These are phyloP conservation scores for Macrosteles quadrilineatus DNA, from an alignment of 1,140 invertebrate species.

Conservation along the genomic window DNA sequence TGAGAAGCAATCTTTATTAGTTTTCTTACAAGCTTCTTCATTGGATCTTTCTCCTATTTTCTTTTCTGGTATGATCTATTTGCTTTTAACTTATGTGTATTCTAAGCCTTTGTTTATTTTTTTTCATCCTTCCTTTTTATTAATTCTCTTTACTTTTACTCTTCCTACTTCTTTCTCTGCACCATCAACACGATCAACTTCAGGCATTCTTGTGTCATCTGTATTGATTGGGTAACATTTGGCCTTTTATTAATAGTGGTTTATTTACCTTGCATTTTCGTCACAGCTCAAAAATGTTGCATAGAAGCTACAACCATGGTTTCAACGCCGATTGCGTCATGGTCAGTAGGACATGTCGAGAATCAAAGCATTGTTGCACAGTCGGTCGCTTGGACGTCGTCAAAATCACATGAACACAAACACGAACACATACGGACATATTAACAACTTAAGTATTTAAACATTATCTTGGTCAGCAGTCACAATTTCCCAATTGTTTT, in stretches of 20 bases:
- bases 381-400: too few relatives aligned
- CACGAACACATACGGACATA: too few relatives aligned
- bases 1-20: neutral
- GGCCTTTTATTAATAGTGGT: too few relatives aligned
- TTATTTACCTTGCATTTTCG: too few relatives aligned
- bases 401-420: too few relatives aligned
- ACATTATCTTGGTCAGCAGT: neutral
- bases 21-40: neutral
- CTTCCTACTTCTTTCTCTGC: neutral
- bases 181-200: neutral
- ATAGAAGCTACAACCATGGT: too few relatives aligned
- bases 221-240: neutral
- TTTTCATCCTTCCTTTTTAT: neutral
- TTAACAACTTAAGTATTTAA: neutral
- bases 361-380: too few relatives aligned
- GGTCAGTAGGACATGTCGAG: too few relatives aligned
- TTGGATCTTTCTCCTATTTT: neutral
- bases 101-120: too few relatives aligned
- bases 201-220: neutral
- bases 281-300: too few relatives aligned
- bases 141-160: neutral
- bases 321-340: too few relatives aligned
- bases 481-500: neutral
- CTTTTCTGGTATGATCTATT: neutral
- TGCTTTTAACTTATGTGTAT: neutral